Percentiles rank a stretch among this genome's conserved stretches.
Evolutionary conservation across 2,797 vertebrate species (phyloP).

Genomic region (Manis javanica): DNA sequence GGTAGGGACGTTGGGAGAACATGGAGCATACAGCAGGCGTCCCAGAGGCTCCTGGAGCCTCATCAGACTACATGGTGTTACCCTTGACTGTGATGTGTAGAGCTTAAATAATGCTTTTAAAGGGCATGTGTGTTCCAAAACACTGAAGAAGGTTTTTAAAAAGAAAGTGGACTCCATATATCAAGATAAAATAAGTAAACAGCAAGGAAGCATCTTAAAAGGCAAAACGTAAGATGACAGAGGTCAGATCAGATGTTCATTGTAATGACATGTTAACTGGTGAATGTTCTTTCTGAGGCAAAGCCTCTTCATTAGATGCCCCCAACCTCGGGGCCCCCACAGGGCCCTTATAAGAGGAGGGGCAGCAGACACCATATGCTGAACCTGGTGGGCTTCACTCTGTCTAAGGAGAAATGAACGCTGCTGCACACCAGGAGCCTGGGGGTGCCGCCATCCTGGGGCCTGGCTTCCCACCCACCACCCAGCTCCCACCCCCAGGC

Average conservation of each 20-base stretch:
- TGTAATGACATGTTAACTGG: fast-evolving
- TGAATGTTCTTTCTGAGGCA: fast-evolving
- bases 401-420: background rate
- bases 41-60: too few relatives aligned
- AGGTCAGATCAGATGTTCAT: fast-evolving
- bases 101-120: background rate
- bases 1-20: background rate
- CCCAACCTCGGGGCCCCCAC: background rate
- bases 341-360: background rate
- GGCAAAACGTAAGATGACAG: background rate
- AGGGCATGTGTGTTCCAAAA: background rate
- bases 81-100: too few relatives aligned
- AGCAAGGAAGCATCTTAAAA: background rate
- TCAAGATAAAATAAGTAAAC: background rate
- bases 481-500: fast-evolving
- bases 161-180: too few relatives aligned
- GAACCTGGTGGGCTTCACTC: too few relatives aligned
- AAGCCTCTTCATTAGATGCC: background rate
- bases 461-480: fast-evolving
- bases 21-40: too few relatives aligned
- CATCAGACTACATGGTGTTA: fast-evolving
- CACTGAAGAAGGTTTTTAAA: background rate
- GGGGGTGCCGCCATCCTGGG: fast-evolving
- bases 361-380: too few relatives aligned
- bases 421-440: background rate